phyloP scores from a whole-genome alignment of 2,113 vertebrate genomes.

The Actenoides lindsayi region DNA sequence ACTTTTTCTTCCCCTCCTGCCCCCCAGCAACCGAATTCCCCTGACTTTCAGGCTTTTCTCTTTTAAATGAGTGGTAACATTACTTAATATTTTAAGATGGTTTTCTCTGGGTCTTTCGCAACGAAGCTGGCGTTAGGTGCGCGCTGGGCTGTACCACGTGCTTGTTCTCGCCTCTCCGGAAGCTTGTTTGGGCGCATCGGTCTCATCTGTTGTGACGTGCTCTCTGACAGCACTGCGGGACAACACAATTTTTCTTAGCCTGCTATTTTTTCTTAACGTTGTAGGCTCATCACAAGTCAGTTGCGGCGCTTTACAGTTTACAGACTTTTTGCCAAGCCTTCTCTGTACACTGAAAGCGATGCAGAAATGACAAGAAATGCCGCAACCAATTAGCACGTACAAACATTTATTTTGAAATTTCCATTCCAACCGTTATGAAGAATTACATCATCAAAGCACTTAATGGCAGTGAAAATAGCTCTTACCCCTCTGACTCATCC shows the following conservation, averaged over 20 bases:
- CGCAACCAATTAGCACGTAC: constrained; percentile 75
- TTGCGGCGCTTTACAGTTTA: not conserved
- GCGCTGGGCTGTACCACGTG: rapidly evolving
- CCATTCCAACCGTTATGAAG: constrained; percentile 78
- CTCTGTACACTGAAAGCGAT: constrained; percentile 10
- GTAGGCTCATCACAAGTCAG: not conserved
- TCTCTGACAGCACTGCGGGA: not conserved
- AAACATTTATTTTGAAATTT: constrained; percentile 87
- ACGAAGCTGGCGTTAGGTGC: not conserved
- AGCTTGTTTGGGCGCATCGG: not conserved
- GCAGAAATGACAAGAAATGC: constrained; percentile 66
- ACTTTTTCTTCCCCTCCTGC: not conserved
- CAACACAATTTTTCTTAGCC: not conserved
- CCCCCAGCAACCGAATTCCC: not conserved
- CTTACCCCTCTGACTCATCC: constrained; percentile 79
- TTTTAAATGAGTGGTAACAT: not conserved
- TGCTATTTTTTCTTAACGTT: not conserved
- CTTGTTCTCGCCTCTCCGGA: not conserved
- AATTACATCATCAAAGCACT: constrained; percentile 87
- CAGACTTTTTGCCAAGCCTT: not conserved
- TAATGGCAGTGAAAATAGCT: constrained; percentile 87
- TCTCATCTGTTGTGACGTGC: not conserved
- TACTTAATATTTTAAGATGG: not conserved
- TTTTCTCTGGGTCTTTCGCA: not conserved
- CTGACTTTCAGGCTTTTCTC: not conserved